Evolutionary conservation across 1,140 invertebrate genomes (phyloP).

Genomic region (Holcopasites calliopsidis): DNA sequence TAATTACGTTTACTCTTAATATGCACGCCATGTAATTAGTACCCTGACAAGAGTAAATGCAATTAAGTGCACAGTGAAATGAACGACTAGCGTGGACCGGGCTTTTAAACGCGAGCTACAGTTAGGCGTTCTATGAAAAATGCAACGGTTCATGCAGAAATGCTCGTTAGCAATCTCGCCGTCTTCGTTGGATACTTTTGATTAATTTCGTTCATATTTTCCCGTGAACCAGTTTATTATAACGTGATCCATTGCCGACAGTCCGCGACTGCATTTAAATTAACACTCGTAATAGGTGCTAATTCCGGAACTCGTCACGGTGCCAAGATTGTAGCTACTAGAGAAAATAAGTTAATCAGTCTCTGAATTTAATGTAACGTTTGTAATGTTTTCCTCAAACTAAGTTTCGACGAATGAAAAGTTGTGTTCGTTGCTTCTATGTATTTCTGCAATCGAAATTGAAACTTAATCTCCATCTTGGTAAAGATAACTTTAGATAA

Average conservation of each 20-base stretch:
- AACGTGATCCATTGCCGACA: background rate
- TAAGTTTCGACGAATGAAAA: no score
- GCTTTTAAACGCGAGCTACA: background rate
- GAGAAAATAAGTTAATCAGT: no score
- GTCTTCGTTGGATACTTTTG: background rate
- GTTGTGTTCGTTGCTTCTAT: no score
- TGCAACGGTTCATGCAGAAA: background rate
- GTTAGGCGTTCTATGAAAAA: background rate
- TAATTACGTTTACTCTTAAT: constrained; percentile 19
- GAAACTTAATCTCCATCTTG: no score
- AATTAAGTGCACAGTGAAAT: background rate
- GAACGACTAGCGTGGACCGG: background rate
- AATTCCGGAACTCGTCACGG: no score
- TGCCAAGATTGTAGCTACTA: no score
- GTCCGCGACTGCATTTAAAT: background rate
- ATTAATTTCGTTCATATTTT: background rate
- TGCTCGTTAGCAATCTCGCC: background rate
- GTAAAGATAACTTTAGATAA: no score
- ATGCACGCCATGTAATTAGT: background rate
- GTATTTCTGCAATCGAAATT: no score
- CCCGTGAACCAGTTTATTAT: background rate
- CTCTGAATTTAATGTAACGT: no score
- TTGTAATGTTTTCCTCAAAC: no score
- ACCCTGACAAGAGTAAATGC: background rate
- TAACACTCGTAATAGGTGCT: background rate